A percentile compares a stretch with the other conserved stretches of the same genome.
Evolutionary conservation across 2,888 invertebrate species (phyloP).

Genomic region (Seira ritae): DNA sequence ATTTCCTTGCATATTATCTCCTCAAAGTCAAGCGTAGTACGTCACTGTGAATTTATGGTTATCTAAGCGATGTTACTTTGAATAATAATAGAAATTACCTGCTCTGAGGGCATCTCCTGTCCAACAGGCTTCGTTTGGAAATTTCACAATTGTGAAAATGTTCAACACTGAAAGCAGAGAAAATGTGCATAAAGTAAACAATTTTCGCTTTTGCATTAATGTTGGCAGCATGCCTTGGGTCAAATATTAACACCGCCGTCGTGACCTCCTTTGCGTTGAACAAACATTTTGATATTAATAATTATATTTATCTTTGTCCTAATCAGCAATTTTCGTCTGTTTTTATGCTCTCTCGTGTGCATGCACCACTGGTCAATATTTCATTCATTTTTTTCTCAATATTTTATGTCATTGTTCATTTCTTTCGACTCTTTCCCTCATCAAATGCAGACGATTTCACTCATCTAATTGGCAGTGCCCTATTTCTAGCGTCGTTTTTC

Average conservation of each 20-base stretch:
- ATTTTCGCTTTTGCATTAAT: neutral
- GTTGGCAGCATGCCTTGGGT: neutral
- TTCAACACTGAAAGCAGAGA: slow-evolving; percentile 70
- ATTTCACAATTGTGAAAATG: slow-evolving; percentile 73
- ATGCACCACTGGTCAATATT: too few relatives aligned
- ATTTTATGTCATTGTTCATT: too few relatives aligned
- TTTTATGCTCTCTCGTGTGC: too few relatives aligned
- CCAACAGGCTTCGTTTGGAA: slow-evolving; percentile 74
- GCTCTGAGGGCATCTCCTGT: slow-evolving; percentile 72
- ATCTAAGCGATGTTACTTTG: too few relatives aligned
- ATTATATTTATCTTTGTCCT: neutral
- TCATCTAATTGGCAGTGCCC: too few relatives aligned
- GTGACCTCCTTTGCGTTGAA: slow-evolving; percentile 27
- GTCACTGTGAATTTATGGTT: too few relatives aligned
- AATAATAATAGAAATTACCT: slow-evolving; percentile 57
- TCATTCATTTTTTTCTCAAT: too few relatives aligned
- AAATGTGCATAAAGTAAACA: neutral
- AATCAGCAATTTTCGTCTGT: neutral
- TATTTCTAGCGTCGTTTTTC: too few relatives aligned
- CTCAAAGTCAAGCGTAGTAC: too few relatives aligned
- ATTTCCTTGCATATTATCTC: neutral
- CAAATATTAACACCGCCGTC: slow-evolving; percentile 12
- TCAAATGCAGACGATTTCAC: too few relatives aligned
- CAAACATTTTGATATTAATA: neutral
- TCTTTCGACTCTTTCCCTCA: too few relatives aligned